Conservation (phyloP, 2,888 invertebrate genomes). For the Hemicrepidius hirtus region DNA sequence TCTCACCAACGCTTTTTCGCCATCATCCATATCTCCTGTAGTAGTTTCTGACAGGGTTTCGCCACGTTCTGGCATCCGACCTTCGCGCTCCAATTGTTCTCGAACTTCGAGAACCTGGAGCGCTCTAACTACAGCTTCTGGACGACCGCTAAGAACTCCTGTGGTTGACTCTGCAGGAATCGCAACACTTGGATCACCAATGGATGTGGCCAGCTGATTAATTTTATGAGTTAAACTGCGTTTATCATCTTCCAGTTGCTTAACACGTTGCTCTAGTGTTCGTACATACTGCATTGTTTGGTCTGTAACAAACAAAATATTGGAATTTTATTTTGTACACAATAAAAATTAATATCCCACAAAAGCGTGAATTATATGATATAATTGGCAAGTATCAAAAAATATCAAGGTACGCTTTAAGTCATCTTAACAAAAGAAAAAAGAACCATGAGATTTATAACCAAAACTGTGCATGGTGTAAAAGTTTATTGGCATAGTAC, state of each 20-base stretch:
- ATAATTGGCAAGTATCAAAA: no score
- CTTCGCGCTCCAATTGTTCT: conserved; percentile 87
- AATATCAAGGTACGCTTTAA: no score
- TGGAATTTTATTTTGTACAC: not conserved
- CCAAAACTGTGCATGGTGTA: no score
- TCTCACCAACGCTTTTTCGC: conserved; percentile 93
- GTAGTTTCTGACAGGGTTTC: conserved; percentile 65
- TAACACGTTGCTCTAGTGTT: conserved; percentile 90
- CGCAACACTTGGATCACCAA: conserved; percentile 69
- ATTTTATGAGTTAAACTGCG: conserved; percentile 75
- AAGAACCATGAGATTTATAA: no score
- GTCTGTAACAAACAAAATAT: conserved; percentile 71
- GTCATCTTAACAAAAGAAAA: no score
- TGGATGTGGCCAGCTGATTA: conserved; percentile 71
- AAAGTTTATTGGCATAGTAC: no score
- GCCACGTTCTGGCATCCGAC: conserved; percentile 63
- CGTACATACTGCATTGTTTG: conserved; percentile 94
- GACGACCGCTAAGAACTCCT: conserved; percentile 79
- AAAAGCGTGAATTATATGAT: no score
- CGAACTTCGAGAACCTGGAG: conserved; percentile 94
- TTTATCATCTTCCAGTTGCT: conserved; percentile 88
- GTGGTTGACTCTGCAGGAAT: conserved; percentile 66
- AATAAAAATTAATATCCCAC: no score
- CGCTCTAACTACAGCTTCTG: conserved; percentile 95
- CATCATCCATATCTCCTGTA: conserved; percentile 84